phyloP scores from a whole-genome alignment of 1,140 invertebrate genomes.

The Dermatophagoides farinae region DNA sequence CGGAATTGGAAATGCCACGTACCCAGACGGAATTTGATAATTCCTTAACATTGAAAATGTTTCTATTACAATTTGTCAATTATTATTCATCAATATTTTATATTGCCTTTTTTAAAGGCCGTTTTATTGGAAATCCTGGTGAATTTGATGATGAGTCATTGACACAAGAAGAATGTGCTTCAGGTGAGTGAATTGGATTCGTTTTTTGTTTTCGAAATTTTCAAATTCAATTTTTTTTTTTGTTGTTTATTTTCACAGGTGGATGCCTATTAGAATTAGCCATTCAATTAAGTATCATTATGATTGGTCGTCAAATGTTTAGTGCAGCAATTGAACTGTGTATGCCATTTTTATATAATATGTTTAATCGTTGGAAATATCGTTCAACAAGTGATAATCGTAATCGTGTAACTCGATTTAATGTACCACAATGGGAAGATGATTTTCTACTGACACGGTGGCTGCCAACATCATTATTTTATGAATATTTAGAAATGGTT shows the following conservation, averaged over 20 bases:
- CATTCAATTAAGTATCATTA: constrained; percentile 44
- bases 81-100: constrained; percentile 98
- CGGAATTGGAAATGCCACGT: constrained; percentile 74
- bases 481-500: constrained; percentile 95
- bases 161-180: constrained; percentile 8
- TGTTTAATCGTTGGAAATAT: constrained; percentile 21
- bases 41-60: constrained; percentile 86
- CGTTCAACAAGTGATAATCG: neutral
- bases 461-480: constrained; percentile 71
- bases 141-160: constrained; percentile 10
- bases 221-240: neutral
- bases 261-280: constrained; percentile 43
- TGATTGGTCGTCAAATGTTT: constrained; percentile 46
- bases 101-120: constrained; percentile 88
- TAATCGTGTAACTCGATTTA: neutral
- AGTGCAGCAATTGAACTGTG: constrained; percentile 38
- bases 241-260: constrained; percentile 25
- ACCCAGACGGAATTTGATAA: constrained; percentile 97
- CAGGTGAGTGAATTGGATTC: neutral
- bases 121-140: constrained; percentile 7
- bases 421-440: constrained; percentile 52
- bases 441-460: constrained; percentile 77
- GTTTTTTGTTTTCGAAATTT: neutral
- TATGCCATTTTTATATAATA: constrained; percentile 28
- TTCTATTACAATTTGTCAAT: constrained; percentile 91